Percentiles rank a stretch among this genome's conserved stretches.
phyloP scores from a whole-genome alignment of 2,113 vertebrate genomes.

The Brachypodius melanocephalos region DNA sequence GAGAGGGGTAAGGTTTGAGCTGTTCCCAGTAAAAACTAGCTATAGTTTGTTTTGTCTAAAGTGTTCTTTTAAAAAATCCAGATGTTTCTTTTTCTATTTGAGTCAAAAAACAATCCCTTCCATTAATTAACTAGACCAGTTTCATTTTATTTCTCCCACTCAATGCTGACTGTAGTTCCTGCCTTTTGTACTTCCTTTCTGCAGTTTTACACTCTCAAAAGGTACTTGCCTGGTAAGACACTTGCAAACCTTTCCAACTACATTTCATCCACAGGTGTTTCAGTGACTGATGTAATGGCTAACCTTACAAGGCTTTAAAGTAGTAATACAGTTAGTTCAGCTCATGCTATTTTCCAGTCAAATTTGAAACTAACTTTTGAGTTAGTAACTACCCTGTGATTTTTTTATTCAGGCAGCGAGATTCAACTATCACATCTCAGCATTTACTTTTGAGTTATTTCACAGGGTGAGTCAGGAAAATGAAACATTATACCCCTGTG shows the following conservation, averaged over 20 bases:
- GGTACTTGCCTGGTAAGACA: background rate
- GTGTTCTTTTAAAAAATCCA: background rate
- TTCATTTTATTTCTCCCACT: background rate
- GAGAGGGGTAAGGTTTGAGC: background rate
- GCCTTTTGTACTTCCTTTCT: background rate
- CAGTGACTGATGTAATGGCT: background rate
- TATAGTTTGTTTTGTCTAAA: background rate
- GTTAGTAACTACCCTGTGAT: background rate
- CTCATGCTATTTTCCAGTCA: background rate
- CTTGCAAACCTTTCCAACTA: background rate
- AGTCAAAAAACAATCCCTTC: background rate
- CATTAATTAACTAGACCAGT: background rate
- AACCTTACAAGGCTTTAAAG: background rate
- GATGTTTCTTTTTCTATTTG: background rate
- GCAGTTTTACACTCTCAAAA: background rate
- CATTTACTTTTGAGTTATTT: slow-evolving; percentile 13
- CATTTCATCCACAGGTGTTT: background rate
- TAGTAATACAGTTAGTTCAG: background rate
- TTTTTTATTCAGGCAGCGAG: background rate
- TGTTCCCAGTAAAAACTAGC: background rate
- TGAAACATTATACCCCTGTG: background rate
- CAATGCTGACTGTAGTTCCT: background rate
- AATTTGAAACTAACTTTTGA: background rate
- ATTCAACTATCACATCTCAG: background rate
- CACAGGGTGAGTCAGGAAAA: slow-evolving; percentile 6